Conservation (phyloP, 2,113 vertebrate species). For the Pipra filicauda region DNA sequence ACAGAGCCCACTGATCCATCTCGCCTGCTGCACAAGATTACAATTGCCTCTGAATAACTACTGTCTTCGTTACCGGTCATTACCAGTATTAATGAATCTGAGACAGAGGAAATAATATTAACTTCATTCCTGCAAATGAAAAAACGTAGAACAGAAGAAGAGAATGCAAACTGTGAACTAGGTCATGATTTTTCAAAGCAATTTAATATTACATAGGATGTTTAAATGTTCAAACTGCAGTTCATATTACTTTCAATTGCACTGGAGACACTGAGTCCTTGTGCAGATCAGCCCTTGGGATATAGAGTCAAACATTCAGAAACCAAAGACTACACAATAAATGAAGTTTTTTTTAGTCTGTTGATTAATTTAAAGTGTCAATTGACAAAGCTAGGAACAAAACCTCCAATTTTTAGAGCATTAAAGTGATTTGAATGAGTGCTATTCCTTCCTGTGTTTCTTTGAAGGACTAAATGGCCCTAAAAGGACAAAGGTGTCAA, state of each 20-base stretch:
- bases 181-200: neutral
- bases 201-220: neutral
- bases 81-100: neutral
- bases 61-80: rapidly evolving
- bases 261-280: neutral
- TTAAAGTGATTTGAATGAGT: neutral
- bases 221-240: neutral
- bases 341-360: neutral
- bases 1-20: neutral
- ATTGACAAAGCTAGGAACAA: neutral
- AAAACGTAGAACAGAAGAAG: neutral
- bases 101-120: neutral
- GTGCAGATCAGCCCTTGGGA: neutral
- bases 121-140: neutral
- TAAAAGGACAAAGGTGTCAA: neutral
- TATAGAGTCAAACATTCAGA: neutral
- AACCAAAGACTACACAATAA: neutral
- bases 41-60: neutral
- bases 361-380: neutral
- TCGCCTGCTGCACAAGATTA: neutral
- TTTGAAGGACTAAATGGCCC: neutral
- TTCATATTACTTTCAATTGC: neutral
- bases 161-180: neutral
- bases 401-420: neutral
- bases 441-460: neutral